phyloP scores from a whole-genome alignment of 2,797 vertebrate genomes.

The Brotogeris chrysoptera region DNA sequence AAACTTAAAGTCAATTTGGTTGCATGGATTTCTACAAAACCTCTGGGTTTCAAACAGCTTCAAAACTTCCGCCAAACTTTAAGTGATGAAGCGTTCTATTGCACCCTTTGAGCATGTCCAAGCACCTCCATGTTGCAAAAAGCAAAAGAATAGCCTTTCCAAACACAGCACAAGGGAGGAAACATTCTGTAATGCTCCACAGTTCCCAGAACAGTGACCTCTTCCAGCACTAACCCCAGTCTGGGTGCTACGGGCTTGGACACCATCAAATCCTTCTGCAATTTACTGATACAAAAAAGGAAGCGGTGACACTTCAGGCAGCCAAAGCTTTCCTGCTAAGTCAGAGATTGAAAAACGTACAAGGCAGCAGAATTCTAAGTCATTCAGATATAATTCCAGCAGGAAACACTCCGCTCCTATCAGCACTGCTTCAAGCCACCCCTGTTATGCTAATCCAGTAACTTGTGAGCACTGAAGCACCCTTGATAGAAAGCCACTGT shows the following conservation, averaged over 20 bases:
- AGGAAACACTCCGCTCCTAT: slow-evolving; percentile 37
- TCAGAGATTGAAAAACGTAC: slow-evolving; percentile 1
- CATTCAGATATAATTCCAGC: slow-evolving; percentile 12
- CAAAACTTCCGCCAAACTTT: background rate
- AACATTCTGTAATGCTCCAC: background rate
- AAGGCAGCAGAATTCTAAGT: slow-evolving; percentile 45
- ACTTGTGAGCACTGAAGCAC: background rate
- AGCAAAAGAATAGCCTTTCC: background rate
- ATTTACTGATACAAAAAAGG: background rate
- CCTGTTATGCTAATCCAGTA: slow-evolving; percentile 39
- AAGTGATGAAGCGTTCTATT: background rate
- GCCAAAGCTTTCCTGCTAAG: background rate
- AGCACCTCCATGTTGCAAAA: background rate
- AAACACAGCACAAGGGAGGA: background rate
- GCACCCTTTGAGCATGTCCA: background rate
- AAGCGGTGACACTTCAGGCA: slow-evolving; percentile 13
- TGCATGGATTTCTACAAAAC: background rate
- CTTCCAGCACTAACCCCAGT: background rate
- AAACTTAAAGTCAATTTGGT: background rate
- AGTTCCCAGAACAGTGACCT: background rate
- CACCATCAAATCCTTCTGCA: background rate
- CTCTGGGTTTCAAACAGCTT: background rate
- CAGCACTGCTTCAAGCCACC: background rate
- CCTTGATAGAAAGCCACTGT: background rate
- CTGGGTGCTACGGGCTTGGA: background rate